These are phyloP conservation scores for Andrena minutula DNA, from an alignment of 2,888 invertebrate genomes.

Conservation along the genomic window DNA sequence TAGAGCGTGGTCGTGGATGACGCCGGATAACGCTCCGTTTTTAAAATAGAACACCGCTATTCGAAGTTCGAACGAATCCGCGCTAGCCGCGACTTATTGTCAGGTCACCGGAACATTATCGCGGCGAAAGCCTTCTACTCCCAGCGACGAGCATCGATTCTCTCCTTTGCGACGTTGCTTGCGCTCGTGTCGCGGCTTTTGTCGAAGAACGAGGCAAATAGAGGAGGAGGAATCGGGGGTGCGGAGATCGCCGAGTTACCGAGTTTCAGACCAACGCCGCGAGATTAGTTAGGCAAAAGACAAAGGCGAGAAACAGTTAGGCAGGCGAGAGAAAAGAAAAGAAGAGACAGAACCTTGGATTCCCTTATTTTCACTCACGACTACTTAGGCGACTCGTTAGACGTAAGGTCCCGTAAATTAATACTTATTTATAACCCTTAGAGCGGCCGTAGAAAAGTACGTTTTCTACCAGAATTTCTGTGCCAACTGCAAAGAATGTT, in stretches of 20 bases:
- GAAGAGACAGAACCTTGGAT: conserved; percentile 69
- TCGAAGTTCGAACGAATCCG: conserved; percentile 7
- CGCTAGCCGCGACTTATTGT: background rate
- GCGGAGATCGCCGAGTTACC: background rate
- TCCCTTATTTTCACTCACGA: conserved; percentile 81
- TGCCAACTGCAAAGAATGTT: conserved; percentile 84
- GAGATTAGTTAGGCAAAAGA: conserved; percentile 16
- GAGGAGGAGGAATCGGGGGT: background rate
- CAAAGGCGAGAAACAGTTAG: conserved; percentile 66
- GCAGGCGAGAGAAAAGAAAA: conserved; percentile 44
- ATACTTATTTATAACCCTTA: conserved; percentile 84
- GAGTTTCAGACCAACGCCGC: conserved; percentile 31
- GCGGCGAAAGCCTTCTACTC: background rate
- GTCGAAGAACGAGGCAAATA: background rate
- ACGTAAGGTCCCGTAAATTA: conserved; percentile 81
- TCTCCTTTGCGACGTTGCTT: background rate
- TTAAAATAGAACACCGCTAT: background rate
- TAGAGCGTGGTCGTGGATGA: conserved; percentile 62
- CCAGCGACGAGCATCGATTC: background rate
- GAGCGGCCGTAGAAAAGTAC: conserved; percentile 74
- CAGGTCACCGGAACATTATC: conserved; percentile 10
- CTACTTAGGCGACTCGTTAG: conserved; percentile 82
- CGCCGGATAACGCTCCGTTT: conserved; percentile 18
- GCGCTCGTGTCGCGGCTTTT: background rate
- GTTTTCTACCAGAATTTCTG: conserved; percentile 84